Percentiles rank a stretch among this genome's conserved stretches.
phyloP scores from a whole-genome alignment of 2,797 vertebrate genomes.

The Rhinogobio ventralis region DNA sequence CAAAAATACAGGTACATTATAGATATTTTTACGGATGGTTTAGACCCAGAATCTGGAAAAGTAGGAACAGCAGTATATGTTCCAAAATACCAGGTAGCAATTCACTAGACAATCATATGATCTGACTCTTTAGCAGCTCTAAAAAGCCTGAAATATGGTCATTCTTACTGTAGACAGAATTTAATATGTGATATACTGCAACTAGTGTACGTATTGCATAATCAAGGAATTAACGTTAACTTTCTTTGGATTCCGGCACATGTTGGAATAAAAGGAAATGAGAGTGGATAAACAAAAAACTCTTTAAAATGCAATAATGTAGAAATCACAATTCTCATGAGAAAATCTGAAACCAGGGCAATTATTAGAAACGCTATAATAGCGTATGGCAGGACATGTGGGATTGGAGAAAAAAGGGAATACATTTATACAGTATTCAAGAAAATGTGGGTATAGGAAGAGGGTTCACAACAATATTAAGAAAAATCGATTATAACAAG shows the following conservation, averaged over 20 bases:
- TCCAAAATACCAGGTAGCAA: too few species aligned
- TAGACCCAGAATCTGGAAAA: not conserved
- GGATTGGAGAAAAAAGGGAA: not conserved
- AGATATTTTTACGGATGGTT: not conserved
- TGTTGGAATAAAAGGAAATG: not conserved
- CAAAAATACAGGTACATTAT: not conserved
- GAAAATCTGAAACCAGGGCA: not conserved
- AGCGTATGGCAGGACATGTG: not conserved
- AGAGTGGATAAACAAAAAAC: not conserved
- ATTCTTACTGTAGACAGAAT: not conserved
- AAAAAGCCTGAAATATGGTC: too few species aligned
- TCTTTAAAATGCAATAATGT: too few species aligned
- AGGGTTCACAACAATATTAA: not conserved
- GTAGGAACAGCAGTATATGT: not conserved
- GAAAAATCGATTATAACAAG: not conserved
- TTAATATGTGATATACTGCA: not conserved
- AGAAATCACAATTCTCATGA: not conserved
- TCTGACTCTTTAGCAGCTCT: too few species aligned
- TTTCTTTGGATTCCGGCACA: not conserved
- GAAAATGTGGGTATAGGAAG: too few species aligned
- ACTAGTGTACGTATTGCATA: not conserved
- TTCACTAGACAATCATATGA: too few species aligned
- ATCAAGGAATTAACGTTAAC: not conserved
- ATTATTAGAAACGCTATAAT: not conserved
- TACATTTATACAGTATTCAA: not conserved